Evolutionary conservation across 2,113 vertebrate genomes (phyloP), one percentile per base, ranked within the genome.

Genomic region (Ovis aries): DNA sequence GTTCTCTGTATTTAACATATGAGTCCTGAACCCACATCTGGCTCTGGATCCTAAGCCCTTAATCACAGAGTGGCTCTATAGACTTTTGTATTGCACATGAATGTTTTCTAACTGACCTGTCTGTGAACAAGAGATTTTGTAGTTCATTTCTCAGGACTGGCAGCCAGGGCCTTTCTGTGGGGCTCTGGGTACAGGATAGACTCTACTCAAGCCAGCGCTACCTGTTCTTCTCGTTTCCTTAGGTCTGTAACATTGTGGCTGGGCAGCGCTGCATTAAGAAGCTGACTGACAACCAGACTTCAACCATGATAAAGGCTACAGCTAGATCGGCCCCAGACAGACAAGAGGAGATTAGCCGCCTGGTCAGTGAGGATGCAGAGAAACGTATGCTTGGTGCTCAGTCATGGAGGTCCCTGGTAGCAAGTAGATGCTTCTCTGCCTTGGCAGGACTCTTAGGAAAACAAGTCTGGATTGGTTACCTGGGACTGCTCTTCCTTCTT

Each of bases 171-270:
- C n/a, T 86, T 25, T 59, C 55, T 93, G 48, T 81, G 71, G 78
- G 78, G 7, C 36, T 88, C 57, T 80, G 53, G 62, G 17, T 71
- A 33, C 31, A 84, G 62, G 71, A 15, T 57, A 59, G 43, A 59
- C 55, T 71, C 27, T 57, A 57, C 81, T 89, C 85, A 92, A 84
- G 57, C 88, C 85, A 88, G 93, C 88, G 13, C 40, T 90, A 50
- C 71, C 48, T 83, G 16, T 64, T 27, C 57, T 95, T 81, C 57
- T 43, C 23, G 16, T 98, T 0, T 97, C 62, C 77, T 29, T 97
- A 99, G 99, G 99, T 99, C 94, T 99, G 99, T 96, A 99, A 99
- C 98, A 99, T 99, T 29, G 99, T 99, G 97, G 99, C 99, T 6
- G 99, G 99, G 62, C 99, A 99, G 97, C 33, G 99, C 93, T 99